Evolutionary conservation across 2,113 vertebrate species (phyloP), one percentile per base, ranked within the genome.

Genomic region (Bubo blakistoni): DNA sequence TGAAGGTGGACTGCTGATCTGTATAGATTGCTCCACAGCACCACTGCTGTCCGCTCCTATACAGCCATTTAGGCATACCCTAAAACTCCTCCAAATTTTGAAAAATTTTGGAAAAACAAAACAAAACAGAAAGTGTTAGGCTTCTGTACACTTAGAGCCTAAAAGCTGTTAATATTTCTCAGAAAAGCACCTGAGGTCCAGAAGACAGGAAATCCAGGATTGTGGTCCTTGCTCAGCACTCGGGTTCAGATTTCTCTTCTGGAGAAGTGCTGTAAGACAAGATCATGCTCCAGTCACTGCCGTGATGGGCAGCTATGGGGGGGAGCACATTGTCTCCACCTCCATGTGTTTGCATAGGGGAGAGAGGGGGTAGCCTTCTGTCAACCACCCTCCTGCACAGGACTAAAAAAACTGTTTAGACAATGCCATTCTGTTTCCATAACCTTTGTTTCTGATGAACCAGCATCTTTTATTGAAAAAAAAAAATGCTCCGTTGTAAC

Each of bases 371-470:
- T 59, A 58, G 30, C 4, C 73, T 42, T 79, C 59, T 82, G 12
- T 62, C 44, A 77, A 21, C 8, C 0, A 1, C 34, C 49, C 15
- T 77, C 12, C 42, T 51, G 26, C 0, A 0, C 1, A 46, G 59
- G 30, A 38, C 25, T 40, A 26, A 66, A 89, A 51, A 81, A 87
- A 3, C n/a, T n/a, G 14, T 74, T 93, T 59, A 93, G 46, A 58
- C 85, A 90, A 47, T 0, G 0, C 6, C 24, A 18, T 85, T 95
- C 69, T 87, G 24, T 91, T 92, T 54, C 52, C 38, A 16, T 8
- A 17, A 77, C 38, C 24, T 86, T 88, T 83, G 21, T 36, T 94
- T 92, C 71, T 90, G 46, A 73, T 94, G 88, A 97, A 62, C 94
- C 74, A 90, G 63, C 93, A 78, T 25, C 34, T 73, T 88, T 21